Evolutionary conservation across 2,888 invertebrate genomes (phyloP).

Genomic region (Agrochola lychnidis): DNA sequence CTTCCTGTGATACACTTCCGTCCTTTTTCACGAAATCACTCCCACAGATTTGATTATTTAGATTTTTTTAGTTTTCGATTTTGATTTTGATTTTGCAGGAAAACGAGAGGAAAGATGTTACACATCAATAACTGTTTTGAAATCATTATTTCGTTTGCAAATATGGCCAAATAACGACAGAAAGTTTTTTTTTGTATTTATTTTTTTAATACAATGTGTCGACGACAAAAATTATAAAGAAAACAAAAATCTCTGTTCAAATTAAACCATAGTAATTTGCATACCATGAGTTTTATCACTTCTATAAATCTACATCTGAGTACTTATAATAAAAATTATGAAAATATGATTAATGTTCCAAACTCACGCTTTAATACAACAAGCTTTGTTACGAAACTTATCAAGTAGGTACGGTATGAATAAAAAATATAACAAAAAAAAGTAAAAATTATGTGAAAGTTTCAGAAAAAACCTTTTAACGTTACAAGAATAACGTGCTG

Average conservation of each 20-base stretch:
- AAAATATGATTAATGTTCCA: constrained; percentile 37
- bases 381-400: constrained; percentile 18
- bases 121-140: not conserved
- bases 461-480: constrained; percentile 42
- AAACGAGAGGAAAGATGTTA: no score
- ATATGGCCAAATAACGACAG: no score
- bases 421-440: constrained; percentile 16
- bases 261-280: constrained; percentile 1
- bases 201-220: no score
- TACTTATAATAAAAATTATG: constrained; percentile 32
- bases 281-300: constrained; percentile 18
- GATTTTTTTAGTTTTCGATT: no score
- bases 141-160: not conserved
- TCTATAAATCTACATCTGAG: constrained; percentile 18
- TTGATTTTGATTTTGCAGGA: no score
- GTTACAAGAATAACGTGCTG: constrained; percentile 36
- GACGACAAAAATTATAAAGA: no score
- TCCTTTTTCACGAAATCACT: no score
- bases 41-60: no score
- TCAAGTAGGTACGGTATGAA: not conserved
- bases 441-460: not conserved
- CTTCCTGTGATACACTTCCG: no score
- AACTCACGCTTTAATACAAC: constrained; percentile 40
- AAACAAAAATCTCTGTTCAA: no score
- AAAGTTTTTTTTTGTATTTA: no score